Base-by-base conservation (phyloP, 2,888 invertebrate species). In the Rhamphomyia laevipes region DNA sequence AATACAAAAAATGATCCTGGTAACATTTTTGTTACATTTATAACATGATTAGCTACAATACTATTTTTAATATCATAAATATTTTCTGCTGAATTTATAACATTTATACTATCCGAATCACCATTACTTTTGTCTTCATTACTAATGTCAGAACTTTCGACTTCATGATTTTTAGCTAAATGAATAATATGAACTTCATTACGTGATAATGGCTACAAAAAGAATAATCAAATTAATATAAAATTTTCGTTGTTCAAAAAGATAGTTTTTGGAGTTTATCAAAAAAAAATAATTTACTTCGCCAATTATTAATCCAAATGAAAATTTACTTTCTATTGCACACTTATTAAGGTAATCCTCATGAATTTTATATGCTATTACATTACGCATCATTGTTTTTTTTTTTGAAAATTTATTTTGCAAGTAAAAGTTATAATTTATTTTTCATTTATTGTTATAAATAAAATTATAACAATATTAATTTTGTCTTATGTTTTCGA, bases 1-100 rank as follows among this genome's bases (percentile, higher is more conserved):
- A 90, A 74, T 44, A 93, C 84, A 70, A 81, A 81, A 75, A 92
- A 81, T 43, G 92, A 93, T 40, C 93, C 94, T 31, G 92, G 88
- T 53, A 93, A 72, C 91, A 93, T 92, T 68, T 89, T 79, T 3
- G 85, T 84, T 2, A 89, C 86, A 74, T 88, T 86, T 65, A 82
- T 81, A 38, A 89, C 88, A 73, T 92, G 90, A 62, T 87, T 59
- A 4, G 65, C 1, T 63, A 59, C 49, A 65, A 64, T 11, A 10
- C 3, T 42, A 27, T 62, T 55, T 49, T 65, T 60, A 16, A 67
- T 59, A 41, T 61, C 60, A 3, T 60, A 54, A n/a, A 63, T 58
- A 21, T 51, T 53, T 12, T 48, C 54, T 2, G 59, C 58, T 30
- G 58, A 56, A 4, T 59, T 21, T 63, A 62, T 50, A 51, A 51